A percentile compares a stretch with the other conserved stretches of the same genome.
Evolutionary conservation across 2,113 vertebrate species (phyloP).

Genomic region (Lutjanus erythropterus): DNA sequence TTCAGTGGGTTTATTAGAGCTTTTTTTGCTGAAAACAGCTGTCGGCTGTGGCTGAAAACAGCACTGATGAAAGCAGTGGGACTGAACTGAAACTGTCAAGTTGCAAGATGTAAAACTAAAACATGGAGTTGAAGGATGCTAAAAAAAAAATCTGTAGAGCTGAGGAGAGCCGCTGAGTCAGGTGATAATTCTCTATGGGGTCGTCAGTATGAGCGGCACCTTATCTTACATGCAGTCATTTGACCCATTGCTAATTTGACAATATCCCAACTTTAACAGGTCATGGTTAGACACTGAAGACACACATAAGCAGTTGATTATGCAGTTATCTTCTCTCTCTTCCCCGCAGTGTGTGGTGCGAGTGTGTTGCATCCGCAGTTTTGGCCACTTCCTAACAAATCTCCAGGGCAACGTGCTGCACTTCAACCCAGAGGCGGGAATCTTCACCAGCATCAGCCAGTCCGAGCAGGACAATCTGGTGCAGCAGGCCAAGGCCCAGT

Average conservation of each 20-base stretch:
- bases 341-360: slow-evolving; percentile 89
- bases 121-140: neutral
- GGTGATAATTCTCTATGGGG: neutral
- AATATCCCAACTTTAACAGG: neutral
- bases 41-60: neutral
- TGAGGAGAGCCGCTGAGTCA: neutral
- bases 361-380: slow-evolving; percentile 95
- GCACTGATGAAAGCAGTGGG: neutral
- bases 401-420: slow-evolving; percentile 96
- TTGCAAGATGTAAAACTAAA: neutral
- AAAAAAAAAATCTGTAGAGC: neutral
- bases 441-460: slow-evolving; percentile 95
- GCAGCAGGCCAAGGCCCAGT: slow-evolving; percentile 97
- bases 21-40: neutral
- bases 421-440: slow-evolving; percentile 94
- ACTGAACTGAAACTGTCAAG: neutral
- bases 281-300: neutral
- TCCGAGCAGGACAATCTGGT: slow-evolving; percentile 90
- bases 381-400: slow-evolving; percentile 94
- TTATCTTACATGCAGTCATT: neutral
- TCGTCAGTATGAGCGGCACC: neutral
- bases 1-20: neutral
- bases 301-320: neutral
- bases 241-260: neutral
- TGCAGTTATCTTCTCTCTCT: neutral